These are phyloP conservation scores for Calephelis virginiensis DNA, from an alignment of 1,140 invertebrate genomes.

Conservation along the genomic window DNA sequence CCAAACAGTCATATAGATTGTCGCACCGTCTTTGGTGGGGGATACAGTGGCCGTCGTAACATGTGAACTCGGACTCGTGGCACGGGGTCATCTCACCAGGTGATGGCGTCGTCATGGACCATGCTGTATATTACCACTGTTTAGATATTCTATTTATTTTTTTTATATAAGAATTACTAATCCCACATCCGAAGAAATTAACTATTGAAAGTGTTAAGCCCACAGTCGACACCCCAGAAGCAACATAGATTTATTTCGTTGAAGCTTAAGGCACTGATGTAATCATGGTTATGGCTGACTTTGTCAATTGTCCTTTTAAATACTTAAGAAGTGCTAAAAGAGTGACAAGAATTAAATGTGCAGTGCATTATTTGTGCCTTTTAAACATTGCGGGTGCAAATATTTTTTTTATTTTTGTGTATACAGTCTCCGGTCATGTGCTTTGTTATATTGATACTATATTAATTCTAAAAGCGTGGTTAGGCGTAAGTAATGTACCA, in stretches of 20 bases:
- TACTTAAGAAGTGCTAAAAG: background rate
- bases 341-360: conserved; percentile 14
- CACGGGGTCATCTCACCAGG: conserved; percentile 52
- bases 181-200: background rate
- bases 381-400: conserved; percentile 9
- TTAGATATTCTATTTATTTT: conserved; percentile 23
- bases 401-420: background rate
- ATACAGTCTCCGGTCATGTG: background rate
- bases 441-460: background rate
- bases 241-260: no score
- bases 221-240: no score
- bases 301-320: background rate
- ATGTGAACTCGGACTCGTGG: conserved; percentile 81
- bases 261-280: background rate
- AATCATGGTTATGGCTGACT: background rate
- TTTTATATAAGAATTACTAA: background rate
- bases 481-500: background rate
- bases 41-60: conserved; percentile 83
- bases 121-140: conserved; percentile 48
- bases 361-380: conserved; percentile 13
- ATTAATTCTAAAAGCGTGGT: background rate
- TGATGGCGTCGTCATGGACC: conserved; percentile 52
- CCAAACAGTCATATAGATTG: conserved; percentile 92
- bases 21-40: conserved; percentile 88
- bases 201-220: background rate